Conservation (phyloP, 2,888 invertebrate genomes). For the Plemyria rubiginata region DNA sequence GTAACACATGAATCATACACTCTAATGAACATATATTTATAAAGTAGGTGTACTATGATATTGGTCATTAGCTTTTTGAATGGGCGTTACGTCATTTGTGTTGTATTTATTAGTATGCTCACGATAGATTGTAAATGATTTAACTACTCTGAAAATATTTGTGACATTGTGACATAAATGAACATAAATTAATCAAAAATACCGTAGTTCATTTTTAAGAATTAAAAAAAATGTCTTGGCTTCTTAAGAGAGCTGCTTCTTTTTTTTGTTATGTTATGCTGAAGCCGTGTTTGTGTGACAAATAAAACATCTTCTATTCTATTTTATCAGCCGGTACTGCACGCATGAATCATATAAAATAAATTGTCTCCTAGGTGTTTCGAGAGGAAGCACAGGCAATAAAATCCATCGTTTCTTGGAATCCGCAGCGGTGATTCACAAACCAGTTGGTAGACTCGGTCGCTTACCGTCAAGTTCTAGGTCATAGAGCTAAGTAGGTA, state of each 20-base stretch:
- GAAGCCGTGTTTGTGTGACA: no score
- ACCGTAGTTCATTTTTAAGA: no score
- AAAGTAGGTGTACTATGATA: slow-evolving; percentile 52
- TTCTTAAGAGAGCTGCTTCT: no score
- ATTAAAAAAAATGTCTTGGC: no score
- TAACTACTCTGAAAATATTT: neutral
- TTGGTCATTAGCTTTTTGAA: slow-evolving; percentile 68
- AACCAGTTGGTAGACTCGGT: slow-evolving; percentile 52
- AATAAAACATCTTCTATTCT: no score
- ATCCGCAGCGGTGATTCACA: slow-evolving; percentile 49
- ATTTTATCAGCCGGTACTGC: neutral
- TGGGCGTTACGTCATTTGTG: slow-evolving; percentile 62
- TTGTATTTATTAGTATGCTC: slow-evolving; percentile 38
- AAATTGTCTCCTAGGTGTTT: slow-evolving; percentile 46
- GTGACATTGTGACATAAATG: no score
- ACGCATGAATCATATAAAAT: slow-evolving; percentile 34
- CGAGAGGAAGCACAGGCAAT: slow-evolving; percentile 64
- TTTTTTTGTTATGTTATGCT: no score
- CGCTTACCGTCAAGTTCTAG: slow-evolving; percentile 72
- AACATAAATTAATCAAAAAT: no score
- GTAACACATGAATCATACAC: slow-evolving; percentile 62
- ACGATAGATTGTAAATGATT: neutral
- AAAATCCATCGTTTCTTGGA: slow-evolving; percentile 69
- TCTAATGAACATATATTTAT: slow-evolving; percentile 51
- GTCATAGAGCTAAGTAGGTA: slow-evolving; percentile 65